These are phyloP conservation scores for Drosophila mayaguana DNA, from an alignment of 2,888 invertebrate genomes.

Conservation along the genomic window DNA sequence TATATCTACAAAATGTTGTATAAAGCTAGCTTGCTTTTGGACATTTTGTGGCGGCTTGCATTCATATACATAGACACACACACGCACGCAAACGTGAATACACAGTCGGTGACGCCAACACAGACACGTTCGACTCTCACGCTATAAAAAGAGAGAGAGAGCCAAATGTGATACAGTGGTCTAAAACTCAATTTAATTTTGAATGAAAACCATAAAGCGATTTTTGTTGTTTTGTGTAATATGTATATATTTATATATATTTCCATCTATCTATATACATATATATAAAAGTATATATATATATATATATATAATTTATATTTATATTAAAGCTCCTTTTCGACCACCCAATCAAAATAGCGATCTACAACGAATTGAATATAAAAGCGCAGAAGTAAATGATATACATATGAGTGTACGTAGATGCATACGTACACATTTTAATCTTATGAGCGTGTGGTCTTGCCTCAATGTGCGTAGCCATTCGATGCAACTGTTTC, in stretches of 20 bases:
- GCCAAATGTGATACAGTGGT: no score
- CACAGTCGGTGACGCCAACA: constrained; percentile 15
- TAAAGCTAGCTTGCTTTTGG: constrained; percentile 20
- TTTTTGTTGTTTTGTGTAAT: no score
- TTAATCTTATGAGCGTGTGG: not conserved
- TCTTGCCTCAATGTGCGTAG: constrained; percentile 16
- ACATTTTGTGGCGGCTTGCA: constrained; percentile 23
- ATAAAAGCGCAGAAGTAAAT: no score
- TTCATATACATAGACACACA: not conserved
- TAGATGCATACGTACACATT: not conserved
- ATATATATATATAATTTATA: no score
- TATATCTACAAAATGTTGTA: constrained; percentile 9
- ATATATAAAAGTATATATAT: no score
- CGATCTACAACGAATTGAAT: no score
- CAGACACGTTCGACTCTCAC: constrained; percentile 22
- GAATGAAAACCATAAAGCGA: no score
- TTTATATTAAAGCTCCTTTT: no score
- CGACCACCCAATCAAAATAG: no score
- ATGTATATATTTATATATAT: no score
- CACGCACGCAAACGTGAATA: not conserved
- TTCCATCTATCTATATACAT: no score
- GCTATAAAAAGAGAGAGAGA: not conserved
- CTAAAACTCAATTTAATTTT: no score
- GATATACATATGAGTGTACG: not conserved
- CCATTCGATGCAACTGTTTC: constrained; percentile 35